These are phyloP conservation scores for Pseudomyrmex pallidus DNA, from an alignment of 1,140 invertebrate genomes.

Conservation along the genomic window DNA sequence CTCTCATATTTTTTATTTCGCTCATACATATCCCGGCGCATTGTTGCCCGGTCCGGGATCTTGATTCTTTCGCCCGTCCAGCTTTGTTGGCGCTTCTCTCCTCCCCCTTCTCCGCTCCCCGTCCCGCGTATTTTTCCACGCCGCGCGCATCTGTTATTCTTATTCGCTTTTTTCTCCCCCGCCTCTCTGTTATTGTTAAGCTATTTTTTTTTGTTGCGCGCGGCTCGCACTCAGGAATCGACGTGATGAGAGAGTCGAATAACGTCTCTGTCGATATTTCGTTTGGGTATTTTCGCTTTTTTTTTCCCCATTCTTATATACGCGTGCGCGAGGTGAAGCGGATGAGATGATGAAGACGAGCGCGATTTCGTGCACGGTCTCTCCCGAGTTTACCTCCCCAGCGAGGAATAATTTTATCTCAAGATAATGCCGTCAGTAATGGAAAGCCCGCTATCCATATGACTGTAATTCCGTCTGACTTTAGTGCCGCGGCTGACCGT, in stretches of 20 bases:
- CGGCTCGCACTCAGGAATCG: conserved; percentile 11
- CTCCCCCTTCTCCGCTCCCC: neutral
- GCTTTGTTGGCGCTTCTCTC: neutral
- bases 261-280: conserved; percentile 24
- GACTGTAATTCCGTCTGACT: conserved; percentile 33
- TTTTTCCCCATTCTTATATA: neutral
- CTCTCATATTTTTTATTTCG: conserved; percentile 62
- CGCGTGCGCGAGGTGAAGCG: neutral
- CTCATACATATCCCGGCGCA: conserved; percentile 6
- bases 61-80: conserved; percentile 26
- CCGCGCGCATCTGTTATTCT: conserved; percentile 51
- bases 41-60: conserved; percentile 3
- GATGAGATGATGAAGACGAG: neutral
- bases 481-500: conserved; percentile 16
- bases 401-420: conserved; percentile 19
- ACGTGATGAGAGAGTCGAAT: conserved; percentile 24
- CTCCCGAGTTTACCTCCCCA: neutral
- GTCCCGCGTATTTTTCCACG: neutral
- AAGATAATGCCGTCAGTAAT: conserved; percentile 22
- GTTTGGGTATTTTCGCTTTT: neutral
- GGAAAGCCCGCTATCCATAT: conserved; percentile 1
- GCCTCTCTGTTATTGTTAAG: conserved; percentile 37
- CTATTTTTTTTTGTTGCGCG: conserved; percentile 37
- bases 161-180: conserved; percentile 37
- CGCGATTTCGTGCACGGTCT: neutral